These are phyloP conservation scores for Halcyon badia DNA, from an alignment of 2,797 vertebrate species.

Conservation along the genomic window DNA sequence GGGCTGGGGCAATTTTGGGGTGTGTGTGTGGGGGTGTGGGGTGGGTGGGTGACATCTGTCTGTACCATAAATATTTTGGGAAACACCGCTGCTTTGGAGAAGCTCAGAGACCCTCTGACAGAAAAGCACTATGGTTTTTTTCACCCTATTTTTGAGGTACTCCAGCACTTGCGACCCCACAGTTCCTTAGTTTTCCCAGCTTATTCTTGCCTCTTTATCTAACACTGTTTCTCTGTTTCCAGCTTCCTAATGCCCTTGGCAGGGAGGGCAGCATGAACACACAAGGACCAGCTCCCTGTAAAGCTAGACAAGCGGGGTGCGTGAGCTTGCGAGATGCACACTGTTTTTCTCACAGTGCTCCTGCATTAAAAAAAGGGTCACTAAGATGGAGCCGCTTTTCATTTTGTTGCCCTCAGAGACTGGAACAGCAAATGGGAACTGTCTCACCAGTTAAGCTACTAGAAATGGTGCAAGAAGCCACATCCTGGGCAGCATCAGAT, in stretches of 20 bases:
- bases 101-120: neutral
- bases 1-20: fast-evolving
- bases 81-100: neutral
- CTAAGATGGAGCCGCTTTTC: neutral
- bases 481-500: neutral
- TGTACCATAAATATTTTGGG: neutral
- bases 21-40: too few relatives aligned
- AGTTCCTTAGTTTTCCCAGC: neutral
- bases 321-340: fast-evolving
- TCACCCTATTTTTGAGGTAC: neutral
- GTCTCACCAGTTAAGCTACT: neutral
- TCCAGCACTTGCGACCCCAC: neutral
- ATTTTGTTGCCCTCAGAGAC: neutral
- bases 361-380: neutral
- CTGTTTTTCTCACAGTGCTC: neutral
- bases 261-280: neutral
- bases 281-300: neutral
- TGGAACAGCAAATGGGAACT: neutral
- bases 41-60: neutral
- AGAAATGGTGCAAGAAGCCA: neutral
- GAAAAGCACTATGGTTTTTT: neutral
- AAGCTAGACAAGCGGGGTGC: neutral
- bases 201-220: neutral
- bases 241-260: neutral
- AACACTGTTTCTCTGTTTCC: neutral